These are phyloP conservation scores for Oryzias javanicus DNA, from an alignment of 2,113 vertebrate genomes.

Conservation along the genomic window DNA sequence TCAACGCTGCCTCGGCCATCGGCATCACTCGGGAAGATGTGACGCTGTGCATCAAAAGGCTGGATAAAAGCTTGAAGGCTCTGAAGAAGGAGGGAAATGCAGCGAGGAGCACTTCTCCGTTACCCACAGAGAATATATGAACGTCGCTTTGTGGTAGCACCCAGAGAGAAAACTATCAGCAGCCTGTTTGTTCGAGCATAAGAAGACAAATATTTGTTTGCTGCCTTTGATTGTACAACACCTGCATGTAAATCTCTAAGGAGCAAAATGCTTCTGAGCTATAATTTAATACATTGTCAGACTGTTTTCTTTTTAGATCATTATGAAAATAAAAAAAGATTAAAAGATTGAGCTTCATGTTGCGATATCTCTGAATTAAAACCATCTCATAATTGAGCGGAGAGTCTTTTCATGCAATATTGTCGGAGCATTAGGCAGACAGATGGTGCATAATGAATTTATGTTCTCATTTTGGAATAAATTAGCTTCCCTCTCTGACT, in stretches of 20 bases:
- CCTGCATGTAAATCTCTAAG: too few relatives aligned
- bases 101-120: neutral
- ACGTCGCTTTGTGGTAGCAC: too few relatives aligned
- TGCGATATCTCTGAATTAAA: constrained; percentile 1
- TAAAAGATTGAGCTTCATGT: neutral
- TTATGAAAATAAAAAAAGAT: neutral
- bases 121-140: neutral
- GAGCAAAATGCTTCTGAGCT: too few relatives aligned
- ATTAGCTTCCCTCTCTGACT: neutral
- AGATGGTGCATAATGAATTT: neutral
- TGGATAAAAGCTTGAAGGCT: constrained; percentile 89
- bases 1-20: constrained; percentile 93
- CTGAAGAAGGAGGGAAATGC: constrained; percentile 68
- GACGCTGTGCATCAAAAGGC: constrained; percentile 87
- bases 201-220: too few relatives aligned
- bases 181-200: too few relatives aligned
- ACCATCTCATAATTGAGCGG: neutral
- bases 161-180: too few relatives aligned
- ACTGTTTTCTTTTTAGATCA: neutral
- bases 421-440: neutral
- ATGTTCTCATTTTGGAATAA: constrained; percentile 5
- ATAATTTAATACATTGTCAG: too few relatives aligned
- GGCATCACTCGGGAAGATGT: constrained; percentile 91
- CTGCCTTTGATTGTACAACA: too few relatives aligned
- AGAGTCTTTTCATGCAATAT: neutral